Evolutionary conservation across 1,140 invertebrate species (phyloP), one percentile per base, ranked within the genome.

Genomic region (Zaprionus ghesquierei): DNA sequence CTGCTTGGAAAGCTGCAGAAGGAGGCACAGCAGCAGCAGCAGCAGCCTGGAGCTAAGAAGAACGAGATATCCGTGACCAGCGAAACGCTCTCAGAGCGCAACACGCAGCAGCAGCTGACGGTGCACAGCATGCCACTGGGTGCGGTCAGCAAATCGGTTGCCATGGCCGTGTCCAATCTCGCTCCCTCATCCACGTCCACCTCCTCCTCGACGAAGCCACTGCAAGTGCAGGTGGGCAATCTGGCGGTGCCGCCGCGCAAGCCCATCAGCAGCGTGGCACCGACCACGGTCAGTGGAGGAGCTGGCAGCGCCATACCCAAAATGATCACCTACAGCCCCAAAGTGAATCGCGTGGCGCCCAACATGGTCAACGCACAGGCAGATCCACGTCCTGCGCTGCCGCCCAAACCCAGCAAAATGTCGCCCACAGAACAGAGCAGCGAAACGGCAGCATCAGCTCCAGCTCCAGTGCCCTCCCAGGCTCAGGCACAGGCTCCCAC

Each of bases 201-300:
- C 31, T 33, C 31, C 31, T 10, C n/a, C 35, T 8, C 35, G n/a
- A 61, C 70, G 2, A 92, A 91, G 54, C 80, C 90, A 2, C 75
- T 91, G 18, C 85, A 81, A 9, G 78, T 68, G 22, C 85, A 90
- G 38, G 68, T 89, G 13, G 68, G 77, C 29, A 85, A 87, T 55
- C 44, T 91, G 46, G 85, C 79, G 1, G 91, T 92, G 59, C 93
- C 91, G 0, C 93, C 94, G 55, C 93, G 95, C 90, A 95, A 95
- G 90, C 96, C 96, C 56, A 95, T 97, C 59, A 97, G 96, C 79
- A 97, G 96, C 92, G 96, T 97, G 46, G 95, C 96, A 58, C 96
- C 96, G 25, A 96, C 95, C 76, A 94, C 94, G 59, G 93, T 95
- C 74, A 94, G 94, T 89, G 95, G 95, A 22, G 46, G 54, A 93